Base-by-base conservation (phyloP, 1,140 invertebrate genomes). In the Sycophaga agraensis region DNA sequence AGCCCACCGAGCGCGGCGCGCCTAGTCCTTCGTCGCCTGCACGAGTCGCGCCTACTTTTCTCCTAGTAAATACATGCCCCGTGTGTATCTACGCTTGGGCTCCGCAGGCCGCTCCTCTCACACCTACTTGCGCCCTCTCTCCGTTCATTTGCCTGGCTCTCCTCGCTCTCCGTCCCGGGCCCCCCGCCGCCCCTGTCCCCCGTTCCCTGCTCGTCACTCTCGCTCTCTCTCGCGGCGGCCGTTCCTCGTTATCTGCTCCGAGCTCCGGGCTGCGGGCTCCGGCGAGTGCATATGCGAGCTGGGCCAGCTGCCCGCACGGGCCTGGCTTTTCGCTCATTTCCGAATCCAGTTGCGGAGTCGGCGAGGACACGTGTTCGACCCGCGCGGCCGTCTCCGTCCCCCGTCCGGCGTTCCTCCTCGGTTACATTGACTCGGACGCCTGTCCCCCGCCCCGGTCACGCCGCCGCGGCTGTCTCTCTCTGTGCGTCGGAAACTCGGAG, bases 331-430 rank as follows among this genome's bases (percentile, higher is more conserved):
- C 19, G n/a, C 21, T 26, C 21, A 37, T 57, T 37, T 57, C 35
- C 42, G 46, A 58, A 58, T 58, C 35, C 34, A 28, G 24, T 49
- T 58, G 49, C 45, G 34, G 34, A 34, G 21, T 22, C 11, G n/a
- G n/a, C 35, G 45, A 40, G 45, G 56, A 49, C 55, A 57, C 55
- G 55, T 57, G 55, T 43, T 46, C 43, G 9, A 35, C 22, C 21
- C 21, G 22, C 37, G 34, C 37, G 14, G 19, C 24, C 4, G 0
- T 46, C 54, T 0, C 40, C 24, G 5, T 12, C 26, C 22, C 0
- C 17, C 28, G 5, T 37, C 31, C n/a, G 17, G 9, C 21, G 22
- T 16, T 28, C n/a, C 17, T 2, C 2, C 26, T 48, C 45, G n/a
- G 8, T 45, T 19, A 12, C 37, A n/a, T n/a, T n/a, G n/a, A n/a